These are phyloP conservation scores for Eremobia ochroleuca DNA, from an alignment of 2,888 invertebrate species.

Conservation along the genomic window DNA sequence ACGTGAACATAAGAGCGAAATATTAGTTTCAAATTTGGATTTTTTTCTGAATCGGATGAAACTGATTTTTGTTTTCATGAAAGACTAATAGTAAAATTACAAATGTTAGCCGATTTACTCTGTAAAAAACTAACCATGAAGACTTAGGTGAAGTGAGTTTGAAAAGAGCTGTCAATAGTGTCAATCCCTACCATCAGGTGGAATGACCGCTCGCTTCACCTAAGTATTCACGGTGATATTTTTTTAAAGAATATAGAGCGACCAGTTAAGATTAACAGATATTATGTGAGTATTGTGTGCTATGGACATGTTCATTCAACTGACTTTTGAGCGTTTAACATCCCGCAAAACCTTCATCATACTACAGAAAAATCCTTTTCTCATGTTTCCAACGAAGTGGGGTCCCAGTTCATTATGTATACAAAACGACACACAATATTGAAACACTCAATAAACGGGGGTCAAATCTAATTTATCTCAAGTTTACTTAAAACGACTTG, in stretches of 20 bases:
- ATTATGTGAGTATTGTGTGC: not conserved
- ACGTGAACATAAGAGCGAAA: not conserved
- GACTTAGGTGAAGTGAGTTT: not conserved
- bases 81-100: not conserved
- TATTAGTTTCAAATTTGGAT: not conserved
- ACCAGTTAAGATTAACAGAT: not conserved
- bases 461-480: constrained; percentile 48
- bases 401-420: not conserved
- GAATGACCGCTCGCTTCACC: not conserved
- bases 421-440: not conserved
- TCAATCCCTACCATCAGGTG: not conserved
- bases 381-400: no score
- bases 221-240: not conserved
- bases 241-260: not conserved
- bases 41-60: not conserved
- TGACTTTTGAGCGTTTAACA: not conserved
- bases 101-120: not conserved
- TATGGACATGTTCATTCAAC: not conserved
- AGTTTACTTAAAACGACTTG: constrained; percentile 40
- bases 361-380: not conserved
- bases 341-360: not conserved
- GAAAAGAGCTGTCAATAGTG: not conserved
- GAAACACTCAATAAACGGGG: constrained; percentile 34
- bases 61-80: not conserved
- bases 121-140: not conserved